phyloP scores from a whole-genome alignment of 2,888 invertebrate genomes.

The Luperina testacea region DNA sequence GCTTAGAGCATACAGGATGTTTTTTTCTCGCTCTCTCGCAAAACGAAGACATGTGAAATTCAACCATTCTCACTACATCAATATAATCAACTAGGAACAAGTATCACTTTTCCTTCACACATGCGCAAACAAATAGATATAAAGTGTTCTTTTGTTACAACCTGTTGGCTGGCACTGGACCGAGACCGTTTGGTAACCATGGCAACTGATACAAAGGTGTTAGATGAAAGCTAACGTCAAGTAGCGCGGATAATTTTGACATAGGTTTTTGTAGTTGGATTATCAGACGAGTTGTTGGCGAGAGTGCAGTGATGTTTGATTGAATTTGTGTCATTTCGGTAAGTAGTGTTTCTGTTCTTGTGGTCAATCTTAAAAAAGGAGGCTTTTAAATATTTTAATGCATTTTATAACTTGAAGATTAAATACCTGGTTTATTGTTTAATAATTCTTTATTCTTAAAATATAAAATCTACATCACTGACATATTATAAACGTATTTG shows the following conservation, averaged over 20 bases:
- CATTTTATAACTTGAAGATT: not conserved
- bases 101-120: slow-evolving; percentile 61
- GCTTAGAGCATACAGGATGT: not conserved
- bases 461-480: not conserved
- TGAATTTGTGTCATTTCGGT: not conserved
- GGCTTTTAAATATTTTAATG: not conserved
- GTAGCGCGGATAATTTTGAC: slow-evolving; percentile 26
- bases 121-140: slow-evolving; percentile 51
- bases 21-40: not conserved
- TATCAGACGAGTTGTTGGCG: not conserved
- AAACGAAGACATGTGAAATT: slow-evolving; percentile 33
- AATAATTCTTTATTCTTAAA: too few relatives aligned
- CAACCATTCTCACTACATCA: slow-evolving; percentile 16
- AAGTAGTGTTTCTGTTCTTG: not conserved
- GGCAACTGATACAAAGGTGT: slow-evolving; percentile 67
- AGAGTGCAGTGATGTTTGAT: not conserved
- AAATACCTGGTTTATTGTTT: too few relatives aligned
- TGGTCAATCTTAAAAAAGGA: not conserved
- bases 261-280: slow-evolving; percentile 19
- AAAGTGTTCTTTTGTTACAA: slow-evolving; percentile 82
- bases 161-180: slow-evolving; percentile 76
- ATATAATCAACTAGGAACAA: slow-evolving; percentile 38
- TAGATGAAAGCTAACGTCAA: slow-evolving; percentile 66
- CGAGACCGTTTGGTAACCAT: slow-evolving; percentile 79
- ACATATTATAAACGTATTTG: not conserved